Percentiles rank a stretch among this genome's conserved stretches.
phyloP scores from a whole-genome alignment of 2,797 vertebrate genomes.

The Kryptolebias ocellatus region DNA sequence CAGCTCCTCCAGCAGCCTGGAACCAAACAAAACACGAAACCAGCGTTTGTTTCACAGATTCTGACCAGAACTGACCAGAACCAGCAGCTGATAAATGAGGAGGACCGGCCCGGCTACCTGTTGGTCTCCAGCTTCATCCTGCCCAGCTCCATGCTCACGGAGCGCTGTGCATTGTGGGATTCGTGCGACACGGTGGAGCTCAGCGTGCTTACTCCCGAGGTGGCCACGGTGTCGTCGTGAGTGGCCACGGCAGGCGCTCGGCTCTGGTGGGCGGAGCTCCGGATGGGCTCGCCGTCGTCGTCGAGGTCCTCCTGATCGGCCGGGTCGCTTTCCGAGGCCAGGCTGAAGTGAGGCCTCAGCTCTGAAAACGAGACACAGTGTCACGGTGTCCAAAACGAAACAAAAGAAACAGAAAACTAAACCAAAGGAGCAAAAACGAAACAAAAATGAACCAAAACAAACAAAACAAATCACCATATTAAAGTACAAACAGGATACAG shows the following conservation, averaged over 20 bases:
- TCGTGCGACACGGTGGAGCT: slow-evolving; percentile 94
- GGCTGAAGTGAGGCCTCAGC: slow-evolving; percentile 94
- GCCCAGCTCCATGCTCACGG: slow-evolving; percentile 91
- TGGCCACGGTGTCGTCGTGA: slow-evolving; percentile 91
- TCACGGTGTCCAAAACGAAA: no score
- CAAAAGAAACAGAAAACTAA: not conserved
- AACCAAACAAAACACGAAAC: not conserved
- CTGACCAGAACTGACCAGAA: no score
- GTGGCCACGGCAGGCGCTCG: slow-evolving; percentile 75
- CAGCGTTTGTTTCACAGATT: slow-evolving; percentile 8
- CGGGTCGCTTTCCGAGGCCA: slow-evolving; percentile 94
- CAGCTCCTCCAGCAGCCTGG: slow-evolving; percentile 92
- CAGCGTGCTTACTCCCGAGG: slow-evolving; percentile 98
- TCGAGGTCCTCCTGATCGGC: slow-evolving; percentile 93
- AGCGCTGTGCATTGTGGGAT: slow-evolving; percentile 88
- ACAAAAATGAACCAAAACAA: no score
- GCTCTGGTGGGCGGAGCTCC: slow-evolving; percentile 78
- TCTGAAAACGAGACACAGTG: slow-evolving; percentile 75
- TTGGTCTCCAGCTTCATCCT: slow-evolving; percentile 96
- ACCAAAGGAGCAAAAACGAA: no score
- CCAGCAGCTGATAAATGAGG: no score
- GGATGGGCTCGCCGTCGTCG: slow-evolving; percentile 80
- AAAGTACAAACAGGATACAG: no score
- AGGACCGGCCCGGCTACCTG: slow-evolving; percentile 72
- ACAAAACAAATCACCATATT: no score